Percentiles rank a stretch among this genome's conserved stretches.
Conservation (phyloP, 1,140 invertebrate species). For the Melipona quadrifasciata region DNA sequence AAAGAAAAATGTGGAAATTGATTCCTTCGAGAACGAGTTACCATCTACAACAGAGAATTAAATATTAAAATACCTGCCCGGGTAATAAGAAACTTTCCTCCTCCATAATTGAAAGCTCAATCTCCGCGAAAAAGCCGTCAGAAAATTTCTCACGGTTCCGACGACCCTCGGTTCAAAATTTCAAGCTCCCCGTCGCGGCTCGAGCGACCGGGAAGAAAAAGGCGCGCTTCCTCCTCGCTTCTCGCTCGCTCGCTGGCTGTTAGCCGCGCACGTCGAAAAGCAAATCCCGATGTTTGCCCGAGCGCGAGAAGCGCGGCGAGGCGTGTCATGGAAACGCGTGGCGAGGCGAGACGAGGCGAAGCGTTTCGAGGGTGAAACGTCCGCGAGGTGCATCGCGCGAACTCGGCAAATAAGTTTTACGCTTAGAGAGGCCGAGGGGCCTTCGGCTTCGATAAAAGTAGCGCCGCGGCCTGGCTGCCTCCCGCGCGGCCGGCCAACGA, state of each 20-base stretch:
- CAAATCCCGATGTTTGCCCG: conserved; percentile 25
- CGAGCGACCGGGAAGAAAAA: background rate
- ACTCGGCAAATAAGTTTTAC: conserved; percentile 57
- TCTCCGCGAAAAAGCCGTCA: no score
- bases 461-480: conserved; percentile 27
- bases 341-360: background rate
- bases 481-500: conserved; percentile 18
- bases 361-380: background rate
- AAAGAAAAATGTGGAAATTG: no score
- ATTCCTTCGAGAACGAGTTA: no score
- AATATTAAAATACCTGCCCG: no score
- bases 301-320: background rate
- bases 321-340: background rate
- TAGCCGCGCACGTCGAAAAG: conserved; percentile 6
- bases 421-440: conserved; percentile 33
- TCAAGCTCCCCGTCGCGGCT: background rate
- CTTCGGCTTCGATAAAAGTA: conserved; percentile 53
- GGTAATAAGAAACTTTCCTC: no score
- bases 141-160: no score
- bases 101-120: no score
- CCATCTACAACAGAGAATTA: no score
- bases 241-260: no score
- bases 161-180: background rate
- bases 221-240: background rate
- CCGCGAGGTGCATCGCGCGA: background rate